Evolutionary conservation across 2,113 vertebrate species (phyloP).

Genomic region (Myiagra hebetior): DNA sequence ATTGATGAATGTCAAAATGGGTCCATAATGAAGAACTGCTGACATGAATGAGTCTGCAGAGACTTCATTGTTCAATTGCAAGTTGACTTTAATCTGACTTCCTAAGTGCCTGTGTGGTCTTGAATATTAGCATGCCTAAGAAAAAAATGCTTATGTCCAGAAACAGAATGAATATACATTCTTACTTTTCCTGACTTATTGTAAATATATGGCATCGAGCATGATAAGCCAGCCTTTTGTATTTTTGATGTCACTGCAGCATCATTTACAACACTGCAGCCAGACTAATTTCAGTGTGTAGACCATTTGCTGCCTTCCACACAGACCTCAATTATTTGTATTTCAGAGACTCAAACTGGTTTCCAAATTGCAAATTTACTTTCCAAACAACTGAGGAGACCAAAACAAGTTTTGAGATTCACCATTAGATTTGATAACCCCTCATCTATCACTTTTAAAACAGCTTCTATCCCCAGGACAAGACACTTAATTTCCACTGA

Average conservation of each 20-base stretch:
- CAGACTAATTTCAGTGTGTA: not conserved
- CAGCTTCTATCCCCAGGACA: not conserved
- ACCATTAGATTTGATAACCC: not conserved
- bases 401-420: not conserved
- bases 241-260: not conserved
- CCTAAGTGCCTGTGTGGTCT: constrained; percentile 38
- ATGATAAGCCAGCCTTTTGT: not conserved
- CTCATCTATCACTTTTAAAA: not conserved
- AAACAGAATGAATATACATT: not conserved
- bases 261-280: not conserved
- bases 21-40: not conserved
- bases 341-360: not conserved
- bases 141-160: not conserved
- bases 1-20: not conserved
- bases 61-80: not conserved
- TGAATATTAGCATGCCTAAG: not conserved
- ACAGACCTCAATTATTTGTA: not conserved
- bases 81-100: constrained; percentile 3
- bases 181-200: not conserved
- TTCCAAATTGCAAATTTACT: not conserved
- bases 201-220: not conserved
- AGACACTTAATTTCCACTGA: not conserved
- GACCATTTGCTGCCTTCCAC: not conserved
- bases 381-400: not conserved
- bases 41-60: not conserved